Conservation (phyloP, 2,888 invertebrate species). For the Syrista parreyssii region DNA sequence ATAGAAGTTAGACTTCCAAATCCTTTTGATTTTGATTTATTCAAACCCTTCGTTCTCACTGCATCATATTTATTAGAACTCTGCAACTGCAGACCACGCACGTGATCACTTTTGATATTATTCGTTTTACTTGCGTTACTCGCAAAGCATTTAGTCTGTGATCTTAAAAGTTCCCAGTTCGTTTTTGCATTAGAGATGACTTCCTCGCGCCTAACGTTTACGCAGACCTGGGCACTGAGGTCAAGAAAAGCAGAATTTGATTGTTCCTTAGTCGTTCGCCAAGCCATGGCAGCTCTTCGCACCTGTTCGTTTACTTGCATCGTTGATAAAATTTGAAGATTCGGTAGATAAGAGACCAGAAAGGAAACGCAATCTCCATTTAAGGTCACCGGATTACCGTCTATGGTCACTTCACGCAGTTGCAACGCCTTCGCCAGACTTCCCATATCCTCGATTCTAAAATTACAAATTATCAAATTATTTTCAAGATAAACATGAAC, state of each 20-base stretch:
- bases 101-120: constrained; percentile 41
- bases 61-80: constrained; percentile 47
- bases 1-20: constrained; percentile 58
- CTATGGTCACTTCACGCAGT: constrained; percentile 86
- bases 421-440: constrained; percentile 82
- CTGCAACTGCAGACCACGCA: constrained; percentile 45
- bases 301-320: constrained; percentile 86
- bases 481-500: not conserved
- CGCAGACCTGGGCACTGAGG: constrained; percentile 70
- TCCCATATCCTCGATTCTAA: constrained; percentile 87
- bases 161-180: constrained; percentile 85
- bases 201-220: constrained; percentile 79
- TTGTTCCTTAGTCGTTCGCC: constrained; percentile 82
- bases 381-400: constrained; percentile 84
- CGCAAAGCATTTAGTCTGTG: constrained; percentile 74
- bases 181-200: constrained; percentile 87
- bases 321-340: constrained; percentile 78
- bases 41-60: constrained; percentile 44
- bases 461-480: constrained; percentile 23
- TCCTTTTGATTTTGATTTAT: constrained; percentile 48
- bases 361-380: constrained; percentile 87
- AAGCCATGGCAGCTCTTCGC: constrained; percentile 81
- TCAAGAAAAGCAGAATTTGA: constrained; percentile 77
- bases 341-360: constrained; percentile 82
- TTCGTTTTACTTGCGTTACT: constrained; percentile 41